These are phyloP conservation scores for Protonibea diacanthus DNA, from an alignment of 2,797 vertebrate species.

Conservation along the genomic window DNA sequence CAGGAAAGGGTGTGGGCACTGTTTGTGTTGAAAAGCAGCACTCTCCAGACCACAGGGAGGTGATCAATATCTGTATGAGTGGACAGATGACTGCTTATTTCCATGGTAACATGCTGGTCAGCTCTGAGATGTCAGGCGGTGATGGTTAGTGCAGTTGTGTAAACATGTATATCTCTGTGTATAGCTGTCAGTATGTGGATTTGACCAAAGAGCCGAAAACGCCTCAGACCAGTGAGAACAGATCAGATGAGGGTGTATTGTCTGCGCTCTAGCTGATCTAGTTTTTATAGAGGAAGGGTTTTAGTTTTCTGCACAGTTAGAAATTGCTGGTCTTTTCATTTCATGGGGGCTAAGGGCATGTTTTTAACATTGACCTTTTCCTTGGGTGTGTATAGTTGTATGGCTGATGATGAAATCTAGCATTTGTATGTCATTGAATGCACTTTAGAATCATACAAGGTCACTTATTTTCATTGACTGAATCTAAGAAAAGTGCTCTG, in stretches of 20 bases:
- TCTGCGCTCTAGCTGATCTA: constrained; percentile 14
- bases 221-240: constrained; percentile 48
- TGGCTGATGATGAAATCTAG: background rate
- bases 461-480: constrained; percentile 6
- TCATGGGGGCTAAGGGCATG: background rate
- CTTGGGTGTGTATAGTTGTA: background rate
- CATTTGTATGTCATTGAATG: constrained; percentile 8
- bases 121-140: constrained; percentile 54
- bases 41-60: constrained; percentile 59
- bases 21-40: constrained; percentile 61
- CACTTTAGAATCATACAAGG: constrained; percentile 16
- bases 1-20: constrained; percentile 35
- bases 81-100: constrained; percentile 71
- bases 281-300: constrained; percentile 37
- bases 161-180: constrained; percentile 23
- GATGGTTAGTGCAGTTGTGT: constrained; percentile 44
- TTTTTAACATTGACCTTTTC: constrained; percentile 5
- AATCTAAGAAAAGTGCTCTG: background rate
- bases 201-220: constrained; percentile 35
- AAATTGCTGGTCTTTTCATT: background rate
- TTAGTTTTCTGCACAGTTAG: constrained; percentile 37
- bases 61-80: constrained; percentile 75
- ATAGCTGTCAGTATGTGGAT: constrained; percentile 20
- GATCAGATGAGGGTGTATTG: constrained; percentile 33
- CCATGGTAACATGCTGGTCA: constrained; percentile 72